These are phyloP conservation scores for Nasonovia ribisnigri DNA, from an alignment of 2,888 invertebrate species.

Conservation along the genomic window DNA sequence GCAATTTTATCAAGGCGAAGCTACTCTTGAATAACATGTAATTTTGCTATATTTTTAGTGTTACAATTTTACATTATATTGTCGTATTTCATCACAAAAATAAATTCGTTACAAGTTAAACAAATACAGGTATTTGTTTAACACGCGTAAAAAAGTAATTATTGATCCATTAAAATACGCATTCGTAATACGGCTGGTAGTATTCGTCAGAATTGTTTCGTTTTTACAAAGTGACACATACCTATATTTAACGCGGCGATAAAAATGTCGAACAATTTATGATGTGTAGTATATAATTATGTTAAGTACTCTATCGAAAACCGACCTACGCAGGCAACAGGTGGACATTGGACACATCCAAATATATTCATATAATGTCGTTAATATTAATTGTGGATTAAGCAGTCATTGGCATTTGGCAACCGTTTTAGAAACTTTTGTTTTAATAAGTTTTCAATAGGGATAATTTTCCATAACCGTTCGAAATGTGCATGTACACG, in stretches of 20 bases:
- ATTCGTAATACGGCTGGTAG: too few relatives aligned
- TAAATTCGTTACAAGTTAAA: neutral
- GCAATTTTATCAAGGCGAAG: neutral
- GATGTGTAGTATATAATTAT: neutral
- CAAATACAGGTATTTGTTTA: neutral
- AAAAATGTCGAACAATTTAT: neutral
- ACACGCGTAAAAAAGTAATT: neutral
- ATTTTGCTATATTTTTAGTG: neutral
- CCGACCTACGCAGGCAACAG: neutral
- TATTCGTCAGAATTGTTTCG: neutral
- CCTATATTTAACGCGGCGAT: neutral
- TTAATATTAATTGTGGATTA: neutral
- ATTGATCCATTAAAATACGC: neutral
- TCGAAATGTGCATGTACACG: neutral
- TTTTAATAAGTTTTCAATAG: neutral
- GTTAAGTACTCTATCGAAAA: neutral
- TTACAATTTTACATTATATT: neutral
- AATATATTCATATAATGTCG: neutral
- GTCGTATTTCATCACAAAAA: neutral
- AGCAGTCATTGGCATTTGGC: neutral
- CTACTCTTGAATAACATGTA: neutral
- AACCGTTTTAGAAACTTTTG: neutral
- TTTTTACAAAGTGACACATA: neutral
- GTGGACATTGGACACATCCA: neutral
- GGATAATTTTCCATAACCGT: neutral